Evolutionary conservation across 2,797 vertebrate species (phyloP).

Genomic region (Paramormyrops hopkinsi): DNA sequence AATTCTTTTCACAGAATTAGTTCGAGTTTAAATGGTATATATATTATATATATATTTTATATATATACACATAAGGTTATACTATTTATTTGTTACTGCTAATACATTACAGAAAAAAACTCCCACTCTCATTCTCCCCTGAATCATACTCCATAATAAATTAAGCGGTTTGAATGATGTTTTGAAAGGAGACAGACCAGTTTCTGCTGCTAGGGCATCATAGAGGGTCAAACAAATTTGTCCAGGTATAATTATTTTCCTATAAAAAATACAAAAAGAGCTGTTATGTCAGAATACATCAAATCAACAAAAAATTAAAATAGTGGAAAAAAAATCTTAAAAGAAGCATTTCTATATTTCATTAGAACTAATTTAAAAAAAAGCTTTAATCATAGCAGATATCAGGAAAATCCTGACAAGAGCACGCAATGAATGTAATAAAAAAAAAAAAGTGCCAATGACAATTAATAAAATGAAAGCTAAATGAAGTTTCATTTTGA

Average conservation of each 20-base stretch:
- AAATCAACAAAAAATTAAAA: slow-evolving; percentile 21
- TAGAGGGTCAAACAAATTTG: slow-evolving; percentile 10
- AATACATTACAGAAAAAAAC: slow-evolving; percentile 16
- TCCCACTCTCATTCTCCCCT: slow-evolving; percentile 14
- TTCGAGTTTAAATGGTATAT: slow-evolving; percentile 7
- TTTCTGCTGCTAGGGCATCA: not conserved
- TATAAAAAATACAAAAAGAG: slow-evolving; percentile 20
- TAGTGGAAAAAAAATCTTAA: slow-evolving; percentile 27
- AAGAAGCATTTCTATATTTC: slow-evolving; percentile 50
- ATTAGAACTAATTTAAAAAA: slow-evolving; percentile 46
- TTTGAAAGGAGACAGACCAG: slow-evolving; percentile 18
- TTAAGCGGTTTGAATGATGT: slow-evolving; percentile 27
- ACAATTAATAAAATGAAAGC: slow-evolving; percentile 54
- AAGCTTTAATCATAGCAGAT: slow-evolving; percentile 41
- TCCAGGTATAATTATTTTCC: slow-evolving; percentile 23
- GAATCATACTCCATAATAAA: slow-evolving; percentile 38
- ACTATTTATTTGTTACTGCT: slow-evolving; percentile 13
- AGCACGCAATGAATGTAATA: slow-evolving; percentile 39
- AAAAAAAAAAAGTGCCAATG: slow-evolving; percentile 55
- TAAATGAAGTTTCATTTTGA: slow-evolving; percentile 49
- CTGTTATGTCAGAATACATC: not conserved
- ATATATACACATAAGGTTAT: slow-evolving; percentile 2
- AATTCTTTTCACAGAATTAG: slow-evolving; percentile 19
- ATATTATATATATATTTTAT: slow-evolving; percentile 16
- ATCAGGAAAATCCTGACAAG: slow-evolving; percentile 47